Percentiles rank a stretch among this genome's conserved stretches.
phyloP scores from a whole-genome alignment of 2,113 vertebrate species.

The Antigone vipio region DNA sequence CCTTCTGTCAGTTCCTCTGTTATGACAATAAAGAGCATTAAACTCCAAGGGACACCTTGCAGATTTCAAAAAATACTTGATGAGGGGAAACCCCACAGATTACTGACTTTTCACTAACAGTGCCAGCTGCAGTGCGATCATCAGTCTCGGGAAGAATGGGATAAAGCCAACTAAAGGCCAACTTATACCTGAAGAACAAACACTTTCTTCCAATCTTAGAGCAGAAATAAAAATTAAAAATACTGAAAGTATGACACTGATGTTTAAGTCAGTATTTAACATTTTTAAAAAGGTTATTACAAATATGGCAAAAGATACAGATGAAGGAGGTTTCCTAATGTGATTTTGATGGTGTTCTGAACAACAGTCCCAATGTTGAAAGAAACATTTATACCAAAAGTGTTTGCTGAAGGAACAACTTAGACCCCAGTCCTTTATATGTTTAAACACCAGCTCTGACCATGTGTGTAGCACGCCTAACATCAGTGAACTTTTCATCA shows the following conservation, averaged over 20 bases:
- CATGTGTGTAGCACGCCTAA: neutral
- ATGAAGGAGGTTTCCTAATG: neutral
- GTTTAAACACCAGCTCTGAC: neutral
- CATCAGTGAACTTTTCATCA: neutral
- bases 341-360: neutral
- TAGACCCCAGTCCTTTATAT: neutral
- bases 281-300: neutral
- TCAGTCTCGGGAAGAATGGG: neutral
- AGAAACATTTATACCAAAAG: neutral
- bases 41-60: constrained; percentile 32
- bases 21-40: constrained; percentile 43
- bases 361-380: neutral
- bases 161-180: neutral
- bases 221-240: neutral
- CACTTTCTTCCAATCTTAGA: neutral
- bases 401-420: neutral
- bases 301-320: neutral
- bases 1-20: constrained; percentile 38
- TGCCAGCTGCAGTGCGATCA: neutral
- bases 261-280: neutral
- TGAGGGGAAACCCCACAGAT: neutral
- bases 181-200: neutral
- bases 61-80: constrained; percentile 25
- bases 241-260: neutral
- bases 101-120: neutral